Percentiles rank a stretch among this genome's conserved stretches.
These are phyloP conservation scores for Perithous albicinctus DNA, from an alignment of 2,888 invertebrate genomes.

Conservation along the genomic window DNA sequence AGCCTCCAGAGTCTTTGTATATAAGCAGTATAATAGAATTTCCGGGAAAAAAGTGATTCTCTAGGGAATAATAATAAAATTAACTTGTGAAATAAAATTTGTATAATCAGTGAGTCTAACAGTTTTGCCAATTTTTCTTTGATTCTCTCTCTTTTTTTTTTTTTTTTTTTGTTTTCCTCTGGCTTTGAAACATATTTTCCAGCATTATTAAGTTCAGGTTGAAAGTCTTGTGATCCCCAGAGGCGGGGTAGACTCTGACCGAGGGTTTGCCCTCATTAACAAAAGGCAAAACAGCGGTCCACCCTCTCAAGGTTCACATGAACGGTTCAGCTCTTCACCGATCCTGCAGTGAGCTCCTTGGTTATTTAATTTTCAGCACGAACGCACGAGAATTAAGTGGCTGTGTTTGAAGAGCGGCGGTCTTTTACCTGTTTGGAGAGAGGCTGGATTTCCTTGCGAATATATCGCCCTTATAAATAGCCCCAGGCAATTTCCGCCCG, in stretches of 20 bases:
- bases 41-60: background rate
- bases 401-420: conserved; percentile 25
- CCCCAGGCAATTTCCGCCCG: background rate
- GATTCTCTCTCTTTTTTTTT: background rate
- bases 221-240: background rate
- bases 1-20: background rate
- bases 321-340: conserved; percentile 28
- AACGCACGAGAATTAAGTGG: conserved; percentile 64
- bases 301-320: conserved; percentile 48
- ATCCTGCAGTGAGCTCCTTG: conserved; percentile 5
- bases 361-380: conserved; percentile 62
- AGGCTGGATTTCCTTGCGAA: background rate
- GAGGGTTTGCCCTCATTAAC: conserved; percentile 34
- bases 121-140: background rate
- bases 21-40: background rate
- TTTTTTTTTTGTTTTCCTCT: background rate
- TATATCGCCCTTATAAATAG: background rate
- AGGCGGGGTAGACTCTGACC: conserved; percentile 27
- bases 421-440: conserved; percentile 50
- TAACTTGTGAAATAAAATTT: conserved; percentile 19
- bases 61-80: background rate
- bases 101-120: background rate
- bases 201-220: conserved; percentile 18
- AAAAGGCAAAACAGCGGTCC: conserved; percentile 52
- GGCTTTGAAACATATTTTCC: conserved; percentile 29